Conservation (phyloP, 2,888 invertebrate genomes). For the Uloborus plumipes region DNA sequence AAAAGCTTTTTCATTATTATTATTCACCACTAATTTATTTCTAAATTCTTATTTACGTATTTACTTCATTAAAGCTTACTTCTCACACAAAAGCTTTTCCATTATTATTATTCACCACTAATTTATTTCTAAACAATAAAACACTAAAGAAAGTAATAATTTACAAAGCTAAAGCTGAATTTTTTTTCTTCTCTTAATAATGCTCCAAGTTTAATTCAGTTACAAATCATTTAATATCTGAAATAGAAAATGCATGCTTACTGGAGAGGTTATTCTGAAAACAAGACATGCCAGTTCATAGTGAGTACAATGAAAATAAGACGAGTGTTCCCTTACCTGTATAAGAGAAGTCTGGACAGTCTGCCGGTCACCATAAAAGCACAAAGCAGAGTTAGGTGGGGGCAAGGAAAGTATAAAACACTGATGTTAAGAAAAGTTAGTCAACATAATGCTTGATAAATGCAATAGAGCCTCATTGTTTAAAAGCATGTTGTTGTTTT, state of each 20-base stretch:
- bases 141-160: no score
- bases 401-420: constrained; percentile 59
- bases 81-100: no score
- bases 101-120: no score
- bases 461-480: no score
- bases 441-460: constrained; percentile 13
- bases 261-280: neutral
- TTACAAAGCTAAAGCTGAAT: no score
- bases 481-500: no score
- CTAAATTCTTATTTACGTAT: no score
- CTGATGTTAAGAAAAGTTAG: constrained; percentile 44
- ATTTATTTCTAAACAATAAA: no score
- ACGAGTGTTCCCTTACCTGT: constrained; percentile 64
- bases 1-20: no score
- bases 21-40: no score
- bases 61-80: no score
- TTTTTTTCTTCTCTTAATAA: neutral
- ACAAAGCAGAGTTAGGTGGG: constrained; percentile 43
- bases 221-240: neutral
- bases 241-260: no score
- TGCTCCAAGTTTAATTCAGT: neutral
- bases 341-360: constrained; percentile 66
- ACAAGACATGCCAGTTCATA: neutral
- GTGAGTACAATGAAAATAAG: neutral
- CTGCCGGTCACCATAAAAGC: constrained; percentile 64